These are phyloP conservation scores for Portevinia maculata DNA, from an alignment of 2,888 invertebrate genomes.

Conservation along the genomic window DNA sequence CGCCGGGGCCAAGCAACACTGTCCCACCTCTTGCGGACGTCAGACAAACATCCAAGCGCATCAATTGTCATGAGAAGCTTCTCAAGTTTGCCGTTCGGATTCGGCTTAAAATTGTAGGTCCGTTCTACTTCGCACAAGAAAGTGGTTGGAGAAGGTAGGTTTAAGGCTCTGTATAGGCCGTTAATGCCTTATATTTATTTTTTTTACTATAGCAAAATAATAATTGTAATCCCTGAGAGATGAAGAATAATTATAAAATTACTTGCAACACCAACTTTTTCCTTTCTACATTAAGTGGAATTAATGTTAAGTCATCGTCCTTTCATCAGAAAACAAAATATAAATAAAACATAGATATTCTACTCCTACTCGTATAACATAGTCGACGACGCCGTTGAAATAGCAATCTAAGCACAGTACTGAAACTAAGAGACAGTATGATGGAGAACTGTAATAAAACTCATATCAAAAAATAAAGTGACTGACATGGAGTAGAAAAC, in stretches of 20 bases:
- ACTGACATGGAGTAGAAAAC: constrained; percentile 64
- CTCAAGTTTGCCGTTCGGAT: too few species aligned
- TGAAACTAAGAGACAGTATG: constrained; percentile 64
- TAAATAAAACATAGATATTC: constrained; percentile 11
- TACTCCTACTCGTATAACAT: background rate
- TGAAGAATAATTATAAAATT: constrained; percentile 56
- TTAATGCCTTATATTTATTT: too few species aligned
- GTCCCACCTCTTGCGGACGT: too few species aligned
- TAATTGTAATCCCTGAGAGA: constrained; percentile 13
- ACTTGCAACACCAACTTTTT: constrained; percentile 52
- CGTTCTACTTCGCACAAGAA: too few species aligned
- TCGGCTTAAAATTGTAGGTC: too few species aligned
- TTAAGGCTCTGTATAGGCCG: too few species aligned
- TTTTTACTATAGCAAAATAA: too few species aligned
- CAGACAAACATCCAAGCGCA: too few species aligned
- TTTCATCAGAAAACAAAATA: constrained; percentile 13
- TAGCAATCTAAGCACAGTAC: constrained; percentile 49
- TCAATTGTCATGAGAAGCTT: too few species aligned
- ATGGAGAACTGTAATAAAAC: constrained; percentile 73
- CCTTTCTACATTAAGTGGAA: constrained; percentile 28
- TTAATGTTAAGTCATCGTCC: constrained; percentile 32
- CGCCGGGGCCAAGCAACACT: too few species aligned
- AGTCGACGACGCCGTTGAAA: constrained; percentile 19
- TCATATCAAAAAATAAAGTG: constrained; percentile 66
- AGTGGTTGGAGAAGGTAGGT: too few species aligned